Percentiles rank a stretch among this genome's conserved stretches.
phyloP scores from a whole-genome alignment of 2,797 vertebrate genomes.

The Semaprochilodus insignis region DNA sequence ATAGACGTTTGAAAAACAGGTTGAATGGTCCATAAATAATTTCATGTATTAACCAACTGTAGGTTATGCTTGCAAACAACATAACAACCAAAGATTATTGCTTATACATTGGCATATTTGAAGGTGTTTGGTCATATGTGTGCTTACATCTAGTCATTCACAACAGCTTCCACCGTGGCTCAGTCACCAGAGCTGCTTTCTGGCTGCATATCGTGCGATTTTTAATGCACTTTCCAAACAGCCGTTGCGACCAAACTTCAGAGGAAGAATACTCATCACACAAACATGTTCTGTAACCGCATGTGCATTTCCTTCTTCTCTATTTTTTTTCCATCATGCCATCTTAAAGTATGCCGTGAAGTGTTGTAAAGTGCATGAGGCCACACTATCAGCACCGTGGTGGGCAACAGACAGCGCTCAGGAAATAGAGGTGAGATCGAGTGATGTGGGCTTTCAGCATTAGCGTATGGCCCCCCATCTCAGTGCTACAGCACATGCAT shows the following conservation, averaged over 20 bases:
- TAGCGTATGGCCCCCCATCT: background rate
- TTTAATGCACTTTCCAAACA: background rate
- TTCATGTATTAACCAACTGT: no score
- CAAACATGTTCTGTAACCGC: background rate
- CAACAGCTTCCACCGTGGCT: no score
- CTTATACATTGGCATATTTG: no score
- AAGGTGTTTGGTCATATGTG: no score
- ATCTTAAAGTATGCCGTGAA: slow-evolving; percentile 1
- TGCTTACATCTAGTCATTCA: no score
- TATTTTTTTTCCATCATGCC: background rate
- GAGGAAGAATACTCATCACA: background rate
- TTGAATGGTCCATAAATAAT: no score
- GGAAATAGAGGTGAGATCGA: background rate
- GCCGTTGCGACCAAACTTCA: background rate
- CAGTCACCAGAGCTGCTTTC: no score
- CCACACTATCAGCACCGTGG: background rate
- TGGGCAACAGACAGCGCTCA: background rate
- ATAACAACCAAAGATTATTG: no score
- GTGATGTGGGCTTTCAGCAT: background rate
- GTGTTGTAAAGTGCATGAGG: background rate
- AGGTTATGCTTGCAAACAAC: no score
- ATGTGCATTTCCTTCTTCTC: slow-evolving; percentile 3
- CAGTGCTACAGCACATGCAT: background rate
- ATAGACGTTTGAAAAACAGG: no score
- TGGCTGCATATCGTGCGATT: background rate